phyloP scores from a whole-genome alignment of 92 coral and sea anemone genomes.

The Nematostella vectensis region DNA sequence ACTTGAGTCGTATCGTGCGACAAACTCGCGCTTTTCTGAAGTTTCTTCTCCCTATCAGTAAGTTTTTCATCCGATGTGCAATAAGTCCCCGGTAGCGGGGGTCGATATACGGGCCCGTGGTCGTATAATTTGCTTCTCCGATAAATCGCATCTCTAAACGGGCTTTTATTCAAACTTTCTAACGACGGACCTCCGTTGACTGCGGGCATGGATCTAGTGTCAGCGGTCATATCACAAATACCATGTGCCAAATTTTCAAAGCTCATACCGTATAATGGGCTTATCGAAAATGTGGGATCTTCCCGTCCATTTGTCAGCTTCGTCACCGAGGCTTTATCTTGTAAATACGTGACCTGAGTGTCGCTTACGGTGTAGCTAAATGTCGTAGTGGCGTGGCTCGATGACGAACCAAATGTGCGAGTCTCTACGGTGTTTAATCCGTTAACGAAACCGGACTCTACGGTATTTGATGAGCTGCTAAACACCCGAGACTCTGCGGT shows the following conservation, averaged over 20 bases:
- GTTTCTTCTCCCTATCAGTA: neutral
- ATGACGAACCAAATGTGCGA: neutral
- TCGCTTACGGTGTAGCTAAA: neutral
- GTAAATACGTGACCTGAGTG: conserved; percentile 18
- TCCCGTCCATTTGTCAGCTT: conserved; percentile 11
- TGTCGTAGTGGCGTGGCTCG: neutral
- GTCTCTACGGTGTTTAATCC: no score
- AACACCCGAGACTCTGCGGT: no score
- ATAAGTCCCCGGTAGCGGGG: conserved; percentile 1
- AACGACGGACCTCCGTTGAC: neutral
- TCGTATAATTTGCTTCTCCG: neutral
- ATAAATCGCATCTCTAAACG: neutral
- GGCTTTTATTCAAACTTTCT: neutral
- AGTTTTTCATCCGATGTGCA: conserved; percentile 18
- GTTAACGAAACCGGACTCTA: no score
- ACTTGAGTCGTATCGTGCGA: conserved; percentile 5
- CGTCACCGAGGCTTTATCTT: conserved; percentile 19
- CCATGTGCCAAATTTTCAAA: neutral
- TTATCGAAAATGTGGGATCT: neutral
- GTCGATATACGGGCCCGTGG: neutral
- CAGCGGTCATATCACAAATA: neutral
- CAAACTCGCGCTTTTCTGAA: conserved; percentile 14
- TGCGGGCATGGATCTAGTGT: neutral
- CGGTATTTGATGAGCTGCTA: no score
- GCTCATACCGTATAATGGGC: neutral